These are phyloP conservation scores for Tyrannus savana DNA, from an alignment of 2,113 vertebrate species.

Conservation along the genomic window DNA sequence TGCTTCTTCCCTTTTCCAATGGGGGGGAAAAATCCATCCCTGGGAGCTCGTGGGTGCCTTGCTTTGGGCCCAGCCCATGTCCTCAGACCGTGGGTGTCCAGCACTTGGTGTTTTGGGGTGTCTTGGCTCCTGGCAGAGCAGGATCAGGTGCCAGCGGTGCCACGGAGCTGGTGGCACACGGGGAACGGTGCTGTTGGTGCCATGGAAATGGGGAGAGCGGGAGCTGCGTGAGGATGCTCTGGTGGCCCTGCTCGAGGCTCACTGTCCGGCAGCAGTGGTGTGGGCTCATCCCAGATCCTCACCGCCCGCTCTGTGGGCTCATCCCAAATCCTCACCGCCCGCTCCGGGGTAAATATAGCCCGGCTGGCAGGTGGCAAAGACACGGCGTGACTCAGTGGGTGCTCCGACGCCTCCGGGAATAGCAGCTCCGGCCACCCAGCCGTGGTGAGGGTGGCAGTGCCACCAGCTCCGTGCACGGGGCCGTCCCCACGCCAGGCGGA, in stretches of 20 bases:
- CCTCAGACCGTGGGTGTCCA: accelerated
- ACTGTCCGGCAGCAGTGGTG: accelerated
- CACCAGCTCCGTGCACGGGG: neutral
- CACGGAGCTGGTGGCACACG: accelerated
- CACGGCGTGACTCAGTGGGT: neutral
- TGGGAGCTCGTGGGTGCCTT: accelerated
- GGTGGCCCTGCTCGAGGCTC: neutral
- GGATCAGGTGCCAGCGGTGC: accelerated
- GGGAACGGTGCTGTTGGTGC: accelerated
- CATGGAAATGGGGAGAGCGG: accelerated
- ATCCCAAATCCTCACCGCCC: too few species aligned
- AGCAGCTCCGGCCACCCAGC: neutral
- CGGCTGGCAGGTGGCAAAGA: neutral
- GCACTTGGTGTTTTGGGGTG: neutral
- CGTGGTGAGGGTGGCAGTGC: neutral
- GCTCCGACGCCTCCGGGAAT: neutral
- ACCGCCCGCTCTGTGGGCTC: accelerated
- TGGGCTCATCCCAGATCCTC: neutral
- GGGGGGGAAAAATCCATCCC: neutral
- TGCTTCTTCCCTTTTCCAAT: neutral
- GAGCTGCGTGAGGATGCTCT: accelerated
- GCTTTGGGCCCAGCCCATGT: accelerated
- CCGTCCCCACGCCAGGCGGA: neutral
- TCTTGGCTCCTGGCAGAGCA: accelerated
- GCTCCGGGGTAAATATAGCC: neutral